These are phyloP conservation scores for Pseudomyrmex cubaensis DNA, from an alignment of 1,140 invertebrate genomes.

Conservation along the genomic window DNA sequence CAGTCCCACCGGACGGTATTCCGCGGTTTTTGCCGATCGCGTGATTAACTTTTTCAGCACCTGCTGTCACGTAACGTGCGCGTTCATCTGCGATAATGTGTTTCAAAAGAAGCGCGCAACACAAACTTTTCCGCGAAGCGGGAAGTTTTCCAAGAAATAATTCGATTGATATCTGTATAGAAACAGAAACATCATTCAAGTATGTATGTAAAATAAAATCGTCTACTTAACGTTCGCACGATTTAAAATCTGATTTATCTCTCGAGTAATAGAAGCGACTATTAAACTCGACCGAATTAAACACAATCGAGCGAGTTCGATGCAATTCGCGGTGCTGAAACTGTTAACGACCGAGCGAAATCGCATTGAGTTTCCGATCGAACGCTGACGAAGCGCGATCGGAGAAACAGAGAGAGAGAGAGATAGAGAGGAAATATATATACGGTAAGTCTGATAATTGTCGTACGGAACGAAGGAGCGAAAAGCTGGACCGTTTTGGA, in stretches of 20 bases:
- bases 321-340: constrained; percentile 24
- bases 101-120: not conserved
- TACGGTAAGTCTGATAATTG: constrained; percentile 42
- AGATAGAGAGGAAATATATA: not conserved
- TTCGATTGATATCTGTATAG: too few species aligned
- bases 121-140: too few species aligned
- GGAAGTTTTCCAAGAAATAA: too few species aligned
- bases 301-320: not conserved
- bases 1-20: constrained; percentile 25
- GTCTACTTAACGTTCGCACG: too few species aligned
- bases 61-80: not conserved
- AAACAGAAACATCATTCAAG: too few species aligned
- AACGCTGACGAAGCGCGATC: constrained; percentile 39
- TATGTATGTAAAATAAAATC: too few species aligned
- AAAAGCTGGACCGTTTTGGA: too few species aligned
- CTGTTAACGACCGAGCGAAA: constrained; percentile 30
- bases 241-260: too few species aligned
- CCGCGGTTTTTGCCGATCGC: constrained; percentile 30
- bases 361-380: constrained; percentile 10
- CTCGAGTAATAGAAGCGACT: not conserved
- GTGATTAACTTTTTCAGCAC: constrained; percentile 52
- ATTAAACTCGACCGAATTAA: not conserved
- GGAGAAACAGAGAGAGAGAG: not conserved
- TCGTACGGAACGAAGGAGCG: constrained; percentile 20
- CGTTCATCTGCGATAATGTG: not conserved